Base-by-base conservation (phyloP, 2,888 invertebrate genomes). In the Platycnemis pennipes region DNA sequence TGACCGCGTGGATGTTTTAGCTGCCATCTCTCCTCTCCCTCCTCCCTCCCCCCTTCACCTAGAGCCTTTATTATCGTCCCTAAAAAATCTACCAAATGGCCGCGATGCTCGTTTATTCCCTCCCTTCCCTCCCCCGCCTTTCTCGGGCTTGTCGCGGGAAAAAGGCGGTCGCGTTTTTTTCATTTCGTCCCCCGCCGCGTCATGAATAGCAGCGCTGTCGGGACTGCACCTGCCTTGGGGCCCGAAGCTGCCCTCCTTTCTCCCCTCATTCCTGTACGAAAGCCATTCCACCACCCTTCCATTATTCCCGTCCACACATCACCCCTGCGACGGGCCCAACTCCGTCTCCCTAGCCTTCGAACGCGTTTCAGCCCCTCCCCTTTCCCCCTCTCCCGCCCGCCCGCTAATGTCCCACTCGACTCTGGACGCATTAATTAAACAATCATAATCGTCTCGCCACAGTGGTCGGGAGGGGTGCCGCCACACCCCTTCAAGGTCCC, bases 71-170 rank as follows among this genome's bases (percentile, higher is more conserved):
- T 37, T 77, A 77, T 77, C 77, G 77, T 77, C 77, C 16, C 77
- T n/a, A 77, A 77, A 77, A 77, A 77, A 77, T 77, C 77, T 77
- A 77, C 77, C 77, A 77, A 77, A 77, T 77, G 77, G 77, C 13
- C 77, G 77, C 77, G 37, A 77, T 77, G 77, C 77, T 77, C 77
- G 77, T 37, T 77, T 77, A 77, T 26, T 3, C 77, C 16, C 77
- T 16, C 69, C 26, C 77, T 37, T 3, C 37, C 77, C 77, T 5
- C 37, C 31, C 77, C 77, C 37, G 0, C 77, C 31, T 49, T 49
- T 49, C 37, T 13, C 77, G 13, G 31, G 31, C 37, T 16, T 77
- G 37, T 77, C 77, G 77, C 77, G 77, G 77, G 77, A 37, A 37
- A 22, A 77, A 77, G 77, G 31, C 11, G 77, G 11, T 77, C 77